A percentile compares a stretch with the other conserved stretches of the same genome.
phyloP scores from a whole-genome alignment of 2,888 invertebrate genomes.

The Hirudinaria manillensis region DNA sequence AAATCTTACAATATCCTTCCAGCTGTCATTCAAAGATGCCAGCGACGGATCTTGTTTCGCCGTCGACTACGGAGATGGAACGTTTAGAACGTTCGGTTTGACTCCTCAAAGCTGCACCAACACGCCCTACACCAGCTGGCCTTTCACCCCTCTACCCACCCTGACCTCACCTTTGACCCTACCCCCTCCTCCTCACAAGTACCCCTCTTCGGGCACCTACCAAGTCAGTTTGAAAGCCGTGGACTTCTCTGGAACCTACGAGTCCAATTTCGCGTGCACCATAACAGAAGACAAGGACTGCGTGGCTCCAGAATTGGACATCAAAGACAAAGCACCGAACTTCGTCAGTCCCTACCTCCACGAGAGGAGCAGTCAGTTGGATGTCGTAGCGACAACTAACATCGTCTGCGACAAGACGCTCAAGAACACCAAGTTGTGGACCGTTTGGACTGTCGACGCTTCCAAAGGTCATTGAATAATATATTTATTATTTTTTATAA shows the following conservation, averaged over 20 bases:
- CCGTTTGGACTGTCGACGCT: constrained; percentile 39
- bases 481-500: too few relatives aligned
- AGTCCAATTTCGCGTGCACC: constrained; percentile 35
- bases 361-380: constrained; percentile 32
- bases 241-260: constrained; percentile 25
- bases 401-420: constrained; percentile 43
- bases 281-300: constrained; percentile 43
- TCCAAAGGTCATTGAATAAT: constrained; percentile 32
- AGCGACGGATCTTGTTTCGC: constrained; percentile 44
- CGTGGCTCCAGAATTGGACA: constrained; percentile 41
- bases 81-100: background rate
- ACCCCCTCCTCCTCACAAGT: constrained; percentile 27
- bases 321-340: constrained; percentile 36
- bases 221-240: constrained; percentile 30
- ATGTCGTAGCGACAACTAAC: constrained; percentile 41
- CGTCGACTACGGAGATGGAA: constrained; percentile 43
- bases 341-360: constrained; percentile 32
- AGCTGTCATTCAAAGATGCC: constrained; percentile 38
- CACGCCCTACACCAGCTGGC: background rate
- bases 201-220: constrained; percentile 28
- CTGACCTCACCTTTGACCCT: constrained; percentile 24
- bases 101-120: background rate
- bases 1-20: background rate
- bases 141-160: constrained; percentile 6
- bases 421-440: constrained; percentile 46